phyloP scores from a whole-genome alignment of 2,797 vertebrate genomes.

The Hemibagrus guttatus region DNA sequence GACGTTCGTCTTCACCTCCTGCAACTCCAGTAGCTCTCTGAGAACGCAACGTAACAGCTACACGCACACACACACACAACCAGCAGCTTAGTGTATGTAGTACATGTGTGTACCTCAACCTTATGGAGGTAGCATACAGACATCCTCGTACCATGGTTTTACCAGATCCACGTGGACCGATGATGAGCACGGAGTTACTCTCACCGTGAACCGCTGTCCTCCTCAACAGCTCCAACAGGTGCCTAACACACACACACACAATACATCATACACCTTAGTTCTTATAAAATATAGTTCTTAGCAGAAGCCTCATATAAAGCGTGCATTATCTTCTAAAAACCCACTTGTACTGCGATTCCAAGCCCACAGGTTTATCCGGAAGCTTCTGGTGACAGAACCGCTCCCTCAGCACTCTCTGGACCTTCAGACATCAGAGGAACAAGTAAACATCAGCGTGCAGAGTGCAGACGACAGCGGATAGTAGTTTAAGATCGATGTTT shows the following conservation, averaged over 20 bases:
- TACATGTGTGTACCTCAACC: background rate
- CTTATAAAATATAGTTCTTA: background rate
- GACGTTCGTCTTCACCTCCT: constrained; percentile 79
- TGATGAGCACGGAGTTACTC: constrained; percentile 92
- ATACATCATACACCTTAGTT: background rate
- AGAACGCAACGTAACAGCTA: constrained; percentile 78
- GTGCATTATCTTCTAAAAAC: constrained; percentile 50
- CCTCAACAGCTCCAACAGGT: constrained; percentile 88
- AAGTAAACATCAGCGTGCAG: background rate
- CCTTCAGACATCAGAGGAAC: constrained; percentile 64
- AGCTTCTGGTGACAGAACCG: constrained; percentile 78
- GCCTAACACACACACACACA: constrained; percentile 70
- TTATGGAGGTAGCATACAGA: background rate
- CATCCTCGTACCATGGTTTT: constrained; percentile 84
- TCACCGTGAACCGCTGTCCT: constrained; percentile 89
- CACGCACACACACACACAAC: constrained; percentile 12
- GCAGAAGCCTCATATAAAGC: too few species aligned
- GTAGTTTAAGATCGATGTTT: background rate
- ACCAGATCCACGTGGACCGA: constrained; percentile 90
- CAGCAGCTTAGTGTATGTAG: background rate
- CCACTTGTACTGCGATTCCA: constrained; percentile 88
- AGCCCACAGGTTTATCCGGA: constrained; percentile 73
- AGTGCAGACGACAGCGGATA: background rate
- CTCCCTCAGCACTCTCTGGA: constrained; percentile 82
- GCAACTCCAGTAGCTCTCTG: constrained; percentile 79